These are phyloP conservation scores for Pipistrellus pygmaeus DNA, from an alignment of 2,797 vertebrate genomes.

Conservation along the genomic window DNA sequence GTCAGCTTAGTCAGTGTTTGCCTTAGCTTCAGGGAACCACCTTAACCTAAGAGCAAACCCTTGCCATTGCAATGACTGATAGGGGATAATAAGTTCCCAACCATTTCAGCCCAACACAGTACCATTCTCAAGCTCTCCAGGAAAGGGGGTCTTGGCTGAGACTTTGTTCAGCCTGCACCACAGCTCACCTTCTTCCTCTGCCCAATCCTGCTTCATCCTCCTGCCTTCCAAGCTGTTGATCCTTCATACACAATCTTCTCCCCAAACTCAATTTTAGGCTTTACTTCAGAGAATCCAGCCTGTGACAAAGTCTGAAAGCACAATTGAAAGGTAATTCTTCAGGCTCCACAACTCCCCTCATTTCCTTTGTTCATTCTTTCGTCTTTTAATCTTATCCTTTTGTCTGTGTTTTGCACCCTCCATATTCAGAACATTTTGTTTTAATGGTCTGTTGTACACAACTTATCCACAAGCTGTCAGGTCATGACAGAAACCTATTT, in stretches of 20 bases:
- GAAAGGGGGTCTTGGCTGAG: neutral
- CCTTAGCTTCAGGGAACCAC: neutral
- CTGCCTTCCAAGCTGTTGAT: neutral
- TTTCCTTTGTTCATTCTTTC: constrained; percentile 79
- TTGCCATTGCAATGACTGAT: neutral
- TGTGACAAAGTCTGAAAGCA: constrained; percentile 45
- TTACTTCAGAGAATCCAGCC: constrained; percentile 12
- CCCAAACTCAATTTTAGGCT: neutral
- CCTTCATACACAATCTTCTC: neutral
- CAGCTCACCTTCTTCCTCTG: neutral
- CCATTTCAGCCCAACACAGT: neutral
- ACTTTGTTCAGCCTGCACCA: neutral
- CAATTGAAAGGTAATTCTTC: constrained; percentile 22
- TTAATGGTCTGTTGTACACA: constrained; percentile 83
- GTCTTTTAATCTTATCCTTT: constrained; percentile 72
- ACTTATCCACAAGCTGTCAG: constrained; percentile 85
- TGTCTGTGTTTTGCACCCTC: constrained; percentile 1
- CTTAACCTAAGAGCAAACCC: neutral
- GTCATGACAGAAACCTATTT: constrained; percentile 84
- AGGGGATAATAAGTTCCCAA: neutral
- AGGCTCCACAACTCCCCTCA: neutral
- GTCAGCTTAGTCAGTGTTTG: constrained; percentile 24
- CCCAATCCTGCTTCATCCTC: neutral
- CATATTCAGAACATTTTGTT: constrained; percentile 70
- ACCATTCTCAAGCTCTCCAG: neutral